Evolutionary conservation across 2,113 vertebrate genomes (phyloP).

Genomic region (Pleuronectes platessa): DNA sequence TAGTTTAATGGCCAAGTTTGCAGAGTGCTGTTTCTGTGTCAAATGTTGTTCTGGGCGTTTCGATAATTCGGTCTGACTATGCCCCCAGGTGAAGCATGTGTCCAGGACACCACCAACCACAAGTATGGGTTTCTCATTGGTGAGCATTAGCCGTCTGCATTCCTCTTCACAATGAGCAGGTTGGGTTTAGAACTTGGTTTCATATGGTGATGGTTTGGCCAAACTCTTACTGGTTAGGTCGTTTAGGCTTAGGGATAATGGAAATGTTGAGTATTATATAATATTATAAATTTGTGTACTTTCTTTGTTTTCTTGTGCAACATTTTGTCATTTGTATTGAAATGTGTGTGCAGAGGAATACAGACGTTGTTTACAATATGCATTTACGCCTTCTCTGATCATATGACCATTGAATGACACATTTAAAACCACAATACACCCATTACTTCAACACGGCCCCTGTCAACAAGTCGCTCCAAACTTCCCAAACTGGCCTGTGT

Average conservation of each 20-base stretch:
- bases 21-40: slow-evolving; percentile 24
- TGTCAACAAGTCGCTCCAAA: not conserved
- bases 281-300: no score
- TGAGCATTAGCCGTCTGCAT: not conserved
- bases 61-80: slow-evolving; percentile 64
- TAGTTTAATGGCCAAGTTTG: not conserved
- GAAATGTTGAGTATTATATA: no score
- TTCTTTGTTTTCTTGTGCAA: no score
- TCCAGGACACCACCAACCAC: slow-evolving; percentile 34
- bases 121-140: slow-evolving; percentile 34
- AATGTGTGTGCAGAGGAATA: no score
- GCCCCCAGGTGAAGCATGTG: slow-evolving; percentile 53
- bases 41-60: slow-evolving; percentile 36
- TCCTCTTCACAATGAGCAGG: not conserved
- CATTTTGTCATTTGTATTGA: no score
- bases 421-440: not conserved
- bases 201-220: not conserved
- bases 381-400: not conserved
- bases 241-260: no score
- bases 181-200: no score
- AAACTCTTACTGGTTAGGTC: no score
- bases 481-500: not conserved
- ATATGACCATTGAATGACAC: not conserved
- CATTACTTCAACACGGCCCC: not conserved
- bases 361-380: no score